Evolutionary conservation across 2,113 vertebrate species (phyloP).

Genomic region (Hippocampus zosterae): DNA sequence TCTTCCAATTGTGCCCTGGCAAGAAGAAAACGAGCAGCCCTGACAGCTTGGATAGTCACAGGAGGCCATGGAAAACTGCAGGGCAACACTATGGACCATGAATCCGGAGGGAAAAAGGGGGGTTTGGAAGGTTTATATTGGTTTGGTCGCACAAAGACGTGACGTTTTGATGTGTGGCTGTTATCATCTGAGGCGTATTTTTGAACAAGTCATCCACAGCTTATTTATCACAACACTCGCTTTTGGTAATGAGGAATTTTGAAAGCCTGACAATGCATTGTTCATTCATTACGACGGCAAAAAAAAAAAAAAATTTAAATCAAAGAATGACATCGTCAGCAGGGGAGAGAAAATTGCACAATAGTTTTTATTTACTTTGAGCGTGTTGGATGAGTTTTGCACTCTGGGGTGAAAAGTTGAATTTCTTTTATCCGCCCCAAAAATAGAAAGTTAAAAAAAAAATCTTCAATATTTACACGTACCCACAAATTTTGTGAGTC

Average conservation of each 20-base stretch:
- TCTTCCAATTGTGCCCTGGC: constrained; percentile 74
- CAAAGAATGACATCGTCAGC: constrained; percentile 2
- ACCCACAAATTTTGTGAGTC: too few relatives aligned
- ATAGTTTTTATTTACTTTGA: not conserved
- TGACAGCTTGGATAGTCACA: constrained; percentile 75
- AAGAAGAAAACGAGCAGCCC: constrained; percentile 66
- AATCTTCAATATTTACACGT: too few relatives aligned
- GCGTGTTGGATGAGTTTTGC: not conserved
- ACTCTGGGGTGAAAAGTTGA: not conserved
- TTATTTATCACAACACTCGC: constrained; percentile 9
- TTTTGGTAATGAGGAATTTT: constrained; percentile 20
- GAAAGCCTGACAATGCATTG: constrained; percentile 25
- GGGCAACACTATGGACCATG: constrained; percentile 43
- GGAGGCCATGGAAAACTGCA: constrained; percentile 68
- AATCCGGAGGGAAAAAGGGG: constrained; percentile 30
- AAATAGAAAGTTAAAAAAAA: too few relatives aligned
- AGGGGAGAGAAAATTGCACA: not conserved
- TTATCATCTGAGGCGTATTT: not conserved
- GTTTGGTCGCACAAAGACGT: constrained; percentile 48
- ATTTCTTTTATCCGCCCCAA: too few relatives aligned
- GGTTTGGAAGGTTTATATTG: constrained; percentile 40
- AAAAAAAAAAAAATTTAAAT: not conserved
- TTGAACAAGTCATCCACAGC: constrained; percentile 5
- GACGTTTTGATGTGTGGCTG: constrained; percentile 30
- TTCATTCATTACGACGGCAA: constrained; percentile 16